Evolutionary conservation across 2,797 vertebrate genomes (phyloP), one percentile per base, ranked within the genome.

Genomic region (Nyctibius grandis): DNA sequence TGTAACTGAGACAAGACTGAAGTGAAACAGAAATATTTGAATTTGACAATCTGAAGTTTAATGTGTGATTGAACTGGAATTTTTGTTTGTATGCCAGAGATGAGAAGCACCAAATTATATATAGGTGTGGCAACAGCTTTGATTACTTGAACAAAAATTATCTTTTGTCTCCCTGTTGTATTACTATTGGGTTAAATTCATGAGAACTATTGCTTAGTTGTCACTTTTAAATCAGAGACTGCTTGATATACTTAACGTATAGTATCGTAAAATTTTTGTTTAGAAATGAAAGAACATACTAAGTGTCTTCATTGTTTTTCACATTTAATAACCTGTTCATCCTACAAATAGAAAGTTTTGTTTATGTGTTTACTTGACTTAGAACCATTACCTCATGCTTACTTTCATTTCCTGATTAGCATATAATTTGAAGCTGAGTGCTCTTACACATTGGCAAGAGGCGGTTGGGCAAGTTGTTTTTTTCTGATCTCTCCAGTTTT

Each of bases 1-100:
- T 95, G 92, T 92, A 90, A 87, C 92, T 73, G 84, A 89, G 80
- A 69, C 53, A 77, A 69, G 89, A 75, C 65, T 95, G 88, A 97
- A 96, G 85, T 77, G 84, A 96, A 97, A 94, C 85, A 97, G 92
- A 96, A 96, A 89, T 73, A 53, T 38, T 79, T 95, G 63, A 53
- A 88, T 78, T 94, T 95, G 93, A 93, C 83, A 95, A 45, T 90
- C 91, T 88, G 75, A 88, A 89, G 89, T 95, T 96, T 81, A 95
- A 96, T 82, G 91, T 36, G 67, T 96, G 95, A 95, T 79, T 87
- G 87, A 93, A 73, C 50, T 96, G 93, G 89, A 94, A 90, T 94
- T 97, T 97, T 91, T 50, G 77, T 91, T 85, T 79, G 88, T 78
- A 57, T 85, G 53, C 56, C 75, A 51, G 60, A 90, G 85, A 54